These are phyloP conservation scores for Hydrolagus colliei DNA, from an alignment of 2,797 vertebrate genomes.

Conservation along the genomic window DNA sequence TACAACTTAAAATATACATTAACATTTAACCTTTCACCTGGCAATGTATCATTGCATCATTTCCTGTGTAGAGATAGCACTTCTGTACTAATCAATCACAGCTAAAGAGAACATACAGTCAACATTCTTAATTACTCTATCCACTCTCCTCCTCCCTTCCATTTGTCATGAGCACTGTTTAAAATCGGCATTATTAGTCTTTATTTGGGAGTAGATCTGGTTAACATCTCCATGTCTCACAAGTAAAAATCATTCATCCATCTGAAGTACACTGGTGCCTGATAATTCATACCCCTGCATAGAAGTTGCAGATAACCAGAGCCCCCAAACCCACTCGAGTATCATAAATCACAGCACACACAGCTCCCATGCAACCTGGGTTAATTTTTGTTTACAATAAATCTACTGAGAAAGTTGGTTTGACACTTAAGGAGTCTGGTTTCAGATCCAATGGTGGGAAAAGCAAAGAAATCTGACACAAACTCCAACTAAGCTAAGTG, in stretches of 20 bases:
- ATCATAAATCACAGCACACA: constrained; percentile 70
- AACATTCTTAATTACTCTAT: constrained; percentile 66
- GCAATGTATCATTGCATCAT: constrained; percentile 68
- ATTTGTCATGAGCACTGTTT: constrained; percentile 81
- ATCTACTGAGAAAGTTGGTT: constrained; percentile 54
- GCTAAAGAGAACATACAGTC: constrained; percentile 59
- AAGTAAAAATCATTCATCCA: constrained; percentile 61
- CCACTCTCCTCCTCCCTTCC: constrained; percentile 66
- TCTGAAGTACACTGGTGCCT: constrained; percentile 49
- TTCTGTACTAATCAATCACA: constrained; percentile 73
- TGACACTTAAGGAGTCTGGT: constrained; percentile 51
- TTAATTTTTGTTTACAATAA: constrained; percentile 69
- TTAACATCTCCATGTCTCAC: constrained; percentile 66
- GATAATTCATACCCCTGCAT: constrained; percentile 59
- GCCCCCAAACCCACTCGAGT: constrained; percentile 56
- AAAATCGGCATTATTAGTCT: constrained; percentile 86
- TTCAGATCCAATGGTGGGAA: constrained; percentile 44
- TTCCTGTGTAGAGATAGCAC: constrained; percentile 75
- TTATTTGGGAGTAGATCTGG: constrained; percentile 78
- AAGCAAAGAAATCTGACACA: constrained; percentile 29
- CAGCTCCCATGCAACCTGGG: constrained; percentile 58
- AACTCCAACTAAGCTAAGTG: constrained; percentile 12
- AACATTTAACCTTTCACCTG: constrained; percentile 77
- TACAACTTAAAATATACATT: constrained; percentile 68
- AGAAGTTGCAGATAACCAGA: constrained; percentile 70